Evolutionary conservation across 2,113 vertebrate genomes (phyloP), one percentile per base, ranked within the genome.

Genomic region (Hydrolagus affinis): DNA sequence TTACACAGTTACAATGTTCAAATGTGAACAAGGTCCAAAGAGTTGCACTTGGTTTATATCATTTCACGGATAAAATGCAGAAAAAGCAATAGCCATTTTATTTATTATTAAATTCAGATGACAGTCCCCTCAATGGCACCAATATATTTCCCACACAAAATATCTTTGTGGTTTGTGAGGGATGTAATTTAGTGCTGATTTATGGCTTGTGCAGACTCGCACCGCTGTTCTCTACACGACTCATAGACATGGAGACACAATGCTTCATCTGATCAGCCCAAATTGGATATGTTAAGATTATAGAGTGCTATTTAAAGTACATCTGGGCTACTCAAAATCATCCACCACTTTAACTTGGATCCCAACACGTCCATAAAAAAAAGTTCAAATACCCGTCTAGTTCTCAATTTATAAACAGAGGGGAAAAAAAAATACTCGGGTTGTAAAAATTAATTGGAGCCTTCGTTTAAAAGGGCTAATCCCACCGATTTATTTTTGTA

Each of bases 121-220:
- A 28, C 17, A 21, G 2, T 75, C 28, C 73, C 44, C 44, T 44
- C 73, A 75, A 56, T 14, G 32, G 15, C 14, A 32, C 11, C 28
- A 66, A 28, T 28, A 14, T 66, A 64, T 21, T 83, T 68, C 66
- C 25, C 3, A 68, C 15, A 66, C 15, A 8, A 32, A 8, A 8
- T 28, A 23, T 83, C 17, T 66, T 83, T 83, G 60, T 66, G 60
- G n/a, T 83, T 83, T 30, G 25, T 14, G 62, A 83, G 25, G 32
- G 11, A 30, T 25, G 23, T 32, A 83, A 30, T 66, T 83, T 64
- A 66, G 15, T 83, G 78, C 25, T 68, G 60, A 21, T 14, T 64
- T 83, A 83, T 19, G 23, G 25, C n/a, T 12, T 64, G 8, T 32
- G 28, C 66, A 17, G 8, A 83, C 66, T 68, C 66, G 6, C 25